Base-by-base conservation (phyloP, 2,888 invertebrate species). In the Antheraea assamensis region DNA sequence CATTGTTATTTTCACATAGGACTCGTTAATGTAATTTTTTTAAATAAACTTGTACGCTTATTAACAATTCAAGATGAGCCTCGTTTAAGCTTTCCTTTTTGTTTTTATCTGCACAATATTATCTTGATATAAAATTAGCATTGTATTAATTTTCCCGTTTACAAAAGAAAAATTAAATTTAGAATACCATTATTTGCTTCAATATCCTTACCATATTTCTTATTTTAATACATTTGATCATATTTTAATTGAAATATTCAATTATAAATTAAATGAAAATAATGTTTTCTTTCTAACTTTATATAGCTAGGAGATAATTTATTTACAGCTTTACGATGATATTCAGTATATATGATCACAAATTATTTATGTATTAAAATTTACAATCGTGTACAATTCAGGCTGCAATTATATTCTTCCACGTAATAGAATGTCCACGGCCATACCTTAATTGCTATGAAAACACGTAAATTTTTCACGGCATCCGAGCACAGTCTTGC, bases 381-480 rank as follows among this genome's bases (percentile, higher is more conserved):
- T 64, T 17, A 64, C 17, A 64, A 17, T 30, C 30, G 0, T 17
- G 21, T 64, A 17, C 61, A 17, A 5, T 64, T 30, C 30, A 64
- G 30, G 15, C 27, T 27, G 61, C 61, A 64, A 64, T 64, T 64
- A 64, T 30, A 64, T 30, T 64, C 61, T 30, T 30, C 30, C 61
- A 64, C 30, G 27, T 17, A 64, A 27, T 49, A 58, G n/a, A 31
- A 31, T 24, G 17, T 58, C 3, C 19, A 30, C 35, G 58, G 35
- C 58, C 71, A 30, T n/a, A 73, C 73, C 52, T 73, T 71, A 71
- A 74, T 74, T 75, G 75, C 70, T 72, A 76, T 74, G 71, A 75
- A 75, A 76, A 78, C 75, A 76, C 78, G 75, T 78, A 78, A 78
- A 77, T 76, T 75, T 42, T 75, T 27, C 71, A 74, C 71, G 35